Evolutionary conservation across 2,113 vertebrate genomes (phyloP).

Genomic region (Phocoena sinus): DNA sequence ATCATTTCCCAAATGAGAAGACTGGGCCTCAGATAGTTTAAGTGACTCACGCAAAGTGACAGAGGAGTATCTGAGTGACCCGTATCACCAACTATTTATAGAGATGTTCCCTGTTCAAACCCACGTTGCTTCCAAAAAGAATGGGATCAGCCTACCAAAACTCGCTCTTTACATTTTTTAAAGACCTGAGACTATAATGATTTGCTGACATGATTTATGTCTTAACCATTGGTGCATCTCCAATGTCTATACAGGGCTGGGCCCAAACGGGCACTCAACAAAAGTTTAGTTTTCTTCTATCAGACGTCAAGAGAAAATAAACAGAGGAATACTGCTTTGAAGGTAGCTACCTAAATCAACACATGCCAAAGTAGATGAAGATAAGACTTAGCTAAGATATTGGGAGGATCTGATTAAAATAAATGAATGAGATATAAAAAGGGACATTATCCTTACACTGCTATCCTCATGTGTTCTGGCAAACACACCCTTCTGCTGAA

Average conservation of each 20-base stretch:
- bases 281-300: not conserved
- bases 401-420: not conserved
- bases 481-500: not conserved
- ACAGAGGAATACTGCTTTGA: not conserved
- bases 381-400: not conserved
- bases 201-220: not conserved
- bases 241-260: not conserved
- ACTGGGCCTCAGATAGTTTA: not conserved
- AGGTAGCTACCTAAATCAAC: not conserved
- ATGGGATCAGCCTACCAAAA: not conserved
- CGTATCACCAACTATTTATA: not conserved
- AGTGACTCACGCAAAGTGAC: not conserved
- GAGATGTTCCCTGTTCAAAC: not conserved
- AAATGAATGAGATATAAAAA: not conserved
- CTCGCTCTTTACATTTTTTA: not conserved
- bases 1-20: not conserved
- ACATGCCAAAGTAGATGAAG: not conserved
- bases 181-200: not conserved
- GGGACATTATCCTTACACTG: not conserved
- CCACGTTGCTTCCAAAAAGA: not conserved
- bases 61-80: not conserved
- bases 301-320: not conserved
- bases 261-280: not conserved
- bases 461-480: not conserved
- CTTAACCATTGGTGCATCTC: not conserved